These are phyloP conservation scores for Bubalus kerabau DNA, from an alignment of 2,113 vertebrate genomes.

Conservation along the genomic window DNA sequence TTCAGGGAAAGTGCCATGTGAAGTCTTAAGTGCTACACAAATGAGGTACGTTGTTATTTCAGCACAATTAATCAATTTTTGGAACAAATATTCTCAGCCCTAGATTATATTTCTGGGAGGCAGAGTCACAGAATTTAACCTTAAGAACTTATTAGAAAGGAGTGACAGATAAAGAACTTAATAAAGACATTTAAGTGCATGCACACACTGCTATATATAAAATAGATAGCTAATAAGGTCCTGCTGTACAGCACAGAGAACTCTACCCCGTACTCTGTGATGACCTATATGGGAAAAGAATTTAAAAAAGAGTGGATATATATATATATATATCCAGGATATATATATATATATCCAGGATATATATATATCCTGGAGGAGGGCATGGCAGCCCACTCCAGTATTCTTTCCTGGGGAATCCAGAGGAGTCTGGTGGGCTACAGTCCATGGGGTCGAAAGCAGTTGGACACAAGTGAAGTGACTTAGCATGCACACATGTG, in stretches of 20 bases:
- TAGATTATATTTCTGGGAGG: not conserved
- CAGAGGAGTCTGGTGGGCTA: not conserved
- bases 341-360: not conserved
- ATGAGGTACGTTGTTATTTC: not conserved
- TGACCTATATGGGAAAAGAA: not conserved
- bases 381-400: not conserved
- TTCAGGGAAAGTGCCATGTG: not conserved
- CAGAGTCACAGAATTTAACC: not conserved
- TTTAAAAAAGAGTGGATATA: not conserved
- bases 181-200: not conserved
- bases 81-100: not conserved
- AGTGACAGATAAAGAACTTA: not conserved
- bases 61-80: not conserved
- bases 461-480: not conserved
- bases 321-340: not conserved
- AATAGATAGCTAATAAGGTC: not conserved
- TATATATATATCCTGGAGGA: not conserved
- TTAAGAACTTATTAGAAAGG: not conserved
- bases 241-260: not conserved
- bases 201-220: not conserved
- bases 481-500: rapidly evolving
- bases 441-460: not conserved
- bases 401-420: not conserved
- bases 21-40: not conserved
- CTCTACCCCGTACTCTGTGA: not conserved